These are phyloP conservation scores for Neosilurus hyrtlii DNA, from an alignment of 2,797 vertebrate species.

Conservation along the genomic window DNA sequence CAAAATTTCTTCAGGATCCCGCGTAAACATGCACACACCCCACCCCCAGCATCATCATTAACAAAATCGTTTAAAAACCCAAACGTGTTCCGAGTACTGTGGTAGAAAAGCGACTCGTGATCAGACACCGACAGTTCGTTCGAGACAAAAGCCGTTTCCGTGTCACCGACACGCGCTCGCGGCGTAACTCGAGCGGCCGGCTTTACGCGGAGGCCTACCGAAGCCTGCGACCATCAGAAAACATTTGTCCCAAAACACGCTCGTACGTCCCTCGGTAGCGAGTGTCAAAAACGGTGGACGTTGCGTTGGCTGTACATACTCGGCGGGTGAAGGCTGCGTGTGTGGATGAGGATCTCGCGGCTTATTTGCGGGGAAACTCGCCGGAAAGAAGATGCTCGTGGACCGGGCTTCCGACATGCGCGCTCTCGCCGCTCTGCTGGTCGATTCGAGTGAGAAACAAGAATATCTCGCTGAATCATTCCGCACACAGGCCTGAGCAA, in stretches of 20 bases:
- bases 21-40: not conserved
- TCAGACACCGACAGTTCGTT: not conserved
- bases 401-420: slow-evolving; percentile 63
- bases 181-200: slow-evolving; percentile 71
- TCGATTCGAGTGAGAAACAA: slow-evolving; percentile 65
- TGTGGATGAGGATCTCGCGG: not conserved
- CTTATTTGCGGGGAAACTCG: not conserved
- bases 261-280: not conserved
- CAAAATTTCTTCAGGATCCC: slow-evolving; percentile 7
- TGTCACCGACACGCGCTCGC: slow-evolving; percentile 55
- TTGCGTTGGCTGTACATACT: slow-evolving; percentile 48
- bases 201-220: slow-evolving; percentile 67
- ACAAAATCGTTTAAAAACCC: not conserved
- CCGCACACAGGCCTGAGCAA: slow-evolving; percentile 62
- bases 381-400: slow-evolving; percentile 43
- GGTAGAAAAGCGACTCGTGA: not conserved
- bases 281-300: not conserved
- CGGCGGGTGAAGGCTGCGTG: slow-evolving; percentile 21
- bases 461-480: slow-evolving; percentile 82
- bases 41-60: not conserved
- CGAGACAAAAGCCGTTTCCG: slow-evolving; percentile 32
- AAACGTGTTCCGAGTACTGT: not conserved
- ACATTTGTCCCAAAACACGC: not conserved
- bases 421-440: slow-evolving; percentile 58
- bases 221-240: slow-evolving; percentile 39